These are phyloP conservation scores for Herpailurus yagouaroundi DNA, from an alignment of 2,113 vertebrate species.

Conservation along the genomic window DNA sequence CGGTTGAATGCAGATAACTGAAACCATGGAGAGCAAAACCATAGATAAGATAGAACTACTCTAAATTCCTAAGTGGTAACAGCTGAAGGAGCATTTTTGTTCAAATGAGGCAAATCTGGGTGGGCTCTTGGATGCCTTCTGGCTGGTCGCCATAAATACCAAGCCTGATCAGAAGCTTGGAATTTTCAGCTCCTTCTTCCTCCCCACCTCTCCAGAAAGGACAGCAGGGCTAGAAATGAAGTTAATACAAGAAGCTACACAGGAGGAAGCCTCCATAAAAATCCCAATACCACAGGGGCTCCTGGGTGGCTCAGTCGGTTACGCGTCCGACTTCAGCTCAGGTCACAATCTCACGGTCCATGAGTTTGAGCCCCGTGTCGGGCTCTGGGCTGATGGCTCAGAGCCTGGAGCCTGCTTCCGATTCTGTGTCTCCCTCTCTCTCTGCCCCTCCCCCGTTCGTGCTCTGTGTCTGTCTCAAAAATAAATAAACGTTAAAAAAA, in stretches of 20 bases:
- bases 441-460: too few relatives aligned
- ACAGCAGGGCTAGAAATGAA: background rate
- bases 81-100: background rate
- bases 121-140: background rate
- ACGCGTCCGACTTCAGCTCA: too few relatives aligned
- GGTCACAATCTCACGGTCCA: too few relatives aligned
- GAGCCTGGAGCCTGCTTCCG: too few relatives aligned
- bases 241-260: background rate
- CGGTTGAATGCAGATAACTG: background rate
- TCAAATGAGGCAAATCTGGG: background rate
- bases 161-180: background rate
- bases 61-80: background rate
- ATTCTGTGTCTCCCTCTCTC: too few relatives aligned
- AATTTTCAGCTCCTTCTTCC: background rate
- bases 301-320: too few relatives aligned
- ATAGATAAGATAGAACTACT: background rate
- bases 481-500: too few relatives aligned
- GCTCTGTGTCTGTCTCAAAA: too few relatives aligned
- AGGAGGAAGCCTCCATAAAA: background rate
- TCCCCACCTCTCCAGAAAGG: background rate
- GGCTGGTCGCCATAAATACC: background rate
- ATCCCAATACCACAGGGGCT: background rate
- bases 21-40: background rate
- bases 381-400: too few relatives aligned
- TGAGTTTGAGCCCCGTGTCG: too few relatives aligned